A percentile compares a stretch with the other conserved stretches of the same genome.
Evolutionary conservation across 2,888 invertebrate genomes (phyloP).

Genomic region (Choristoneura rosaceana): DNA sequence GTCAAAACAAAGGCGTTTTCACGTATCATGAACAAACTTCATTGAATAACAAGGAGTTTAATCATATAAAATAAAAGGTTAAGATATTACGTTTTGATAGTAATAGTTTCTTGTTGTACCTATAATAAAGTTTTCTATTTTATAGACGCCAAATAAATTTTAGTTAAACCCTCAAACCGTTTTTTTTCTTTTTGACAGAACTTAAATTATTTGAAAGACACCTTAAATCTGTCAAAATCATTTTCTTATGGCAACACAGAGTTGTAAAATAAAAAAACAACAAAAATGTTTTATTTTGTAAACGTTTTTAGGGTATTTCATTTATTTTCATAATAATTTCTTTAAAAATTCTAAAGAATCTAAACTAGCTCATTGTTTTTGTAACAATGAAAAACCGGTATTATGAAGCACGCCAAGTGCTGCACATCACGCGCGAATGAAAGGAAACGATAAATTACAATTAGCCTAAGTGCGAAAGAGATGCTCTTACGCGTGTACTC

Average conservation of each 20-base stretch:
- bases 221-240: slow-evolving; percentile 7
- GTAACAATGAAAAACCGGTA: slow-evolving; percentile 33
- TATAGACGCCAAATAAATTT: neutral
- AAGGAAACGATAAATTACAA: slow-evolving; percentile 42
- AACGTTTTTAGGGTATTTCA: neutral
- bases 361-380: neutral
- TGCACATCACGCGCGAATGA: slow-evolving; percentile 33
- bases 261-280: neutral
- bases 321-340: neutral
- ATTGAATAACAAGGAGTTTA: no score
- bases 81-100: no score
- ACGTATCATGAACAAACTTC: no score
- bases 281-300: neutral
- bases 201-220: neutral
- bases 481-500: slow-evolving; percentile 50
- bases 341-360: neutral
- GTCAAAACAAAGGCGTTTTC: slow-evolving; percentile 19
- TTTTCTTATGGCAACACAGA: slow-evolving; percentile 14
- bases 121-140: neutral
- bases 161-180: no score
- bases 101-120: no score
- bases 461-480: slow-evolving; percentile 41
- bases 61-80: no score
- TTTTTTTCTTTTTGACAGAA: no score
- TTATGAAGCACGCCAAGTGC: slow-evolving; percentile 26